Percentiles rank a stretch among this genome's conserved stretches.
Evolutionary conservation across 2,888 invertebrate genomes (phyloP).

Genomic region (Dastarcus helophoroides): DNA sequence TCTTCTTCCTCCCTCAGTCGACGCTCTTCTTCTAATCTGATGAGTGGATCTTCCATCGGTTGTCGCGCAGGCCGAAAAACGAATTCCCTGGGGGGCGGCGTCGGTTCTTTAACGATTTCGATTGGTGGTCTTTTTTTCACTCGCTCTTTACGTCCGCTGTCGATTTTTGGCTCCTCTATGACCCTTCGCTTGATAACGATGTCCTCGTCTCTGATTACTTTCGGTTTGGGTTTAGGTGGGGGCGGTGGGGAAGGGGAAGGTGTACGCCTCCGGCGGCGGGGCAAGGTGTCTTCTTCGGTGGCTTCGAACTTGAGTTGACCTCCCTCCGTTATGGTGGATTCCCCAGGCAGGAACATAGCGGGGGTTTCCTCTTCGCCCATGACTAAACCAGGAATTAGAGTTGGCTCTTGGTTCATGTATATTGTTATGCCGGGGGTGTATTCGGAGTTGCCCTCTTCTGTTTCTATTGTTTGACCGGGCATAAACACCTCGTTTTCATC

Average conservation of each 20-base stretch:
- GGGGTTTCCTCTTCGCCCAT: constrained; percentile 44
- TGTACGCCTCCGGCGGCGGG: constrained; percentile 14
- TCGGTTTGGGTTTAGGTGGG: constrained; percentile 19
- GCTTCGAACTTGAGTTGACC: constrained; percentile 32
- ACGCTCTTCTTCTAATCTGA: constrained; percentile 24
- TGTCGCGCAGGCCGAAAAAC: constrained; percentile 20
- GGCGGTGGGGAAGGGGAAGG: constrained; percentile 20
- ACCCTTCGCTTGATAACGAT: constrained; percentile 29
- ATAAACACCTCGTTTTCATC: constrained; percentile 34
- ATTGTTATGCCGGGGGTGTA: constrained; percentile 73
- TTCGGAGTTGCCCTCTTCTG: constrained; percentile 56
- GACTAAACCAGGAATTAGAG: constrained; percentile 68
- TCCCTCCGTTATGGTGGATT: constrained; percentile 31
- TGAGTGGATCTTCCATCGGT: constrained; percentile 28
- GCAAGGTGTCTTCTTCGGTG: constrained; percentile 27
- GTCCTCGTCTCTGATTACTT: constrained; percentile 22
- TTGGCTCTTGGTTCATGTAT: constrained; percentile 61
- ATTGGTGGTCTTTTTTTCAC: constrained; percentile 24
- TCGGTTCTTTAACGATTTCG: constrained; percentile 12
- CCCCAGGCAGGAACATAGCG: constrained; percentile 32
- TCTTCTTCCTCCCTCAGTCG: constrained; percentile 30
- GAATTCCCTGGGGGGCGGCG: constrained; percentile 20
- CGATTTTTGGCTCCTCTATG: constrained; percentile 25
- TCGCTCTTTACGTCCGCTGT: constrained; percentile 25
- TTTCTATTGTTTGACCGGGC: constrained; percentile 62